phyloP scores from a whole-genome alignment of 53 echinoderm and acorn worm genomes.

The Holothuria leucospilota region DNA sequence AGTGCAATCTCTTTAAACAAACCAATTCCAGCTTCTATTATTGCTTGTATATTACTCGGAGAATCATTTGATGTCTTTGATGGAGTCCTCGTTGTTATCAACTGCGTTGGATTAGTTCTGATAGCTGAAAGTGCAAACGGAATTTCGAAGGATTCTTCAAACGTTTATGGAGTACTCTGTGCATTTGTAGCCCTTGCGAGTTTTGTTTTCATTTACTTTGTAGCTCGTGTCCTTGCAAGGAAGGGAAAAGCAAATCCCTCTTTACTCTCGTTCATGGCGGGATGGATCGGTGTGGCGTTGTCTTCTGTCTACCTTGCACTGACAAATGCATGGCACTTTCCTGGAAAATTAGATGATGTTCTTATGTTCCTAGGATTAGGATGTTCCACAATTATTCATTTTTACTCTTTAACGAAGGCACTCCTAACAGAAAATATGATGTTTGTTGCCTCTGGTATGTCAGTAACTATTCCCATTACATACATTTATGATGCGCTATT shows the following conservation, averaged over 20 bases:
- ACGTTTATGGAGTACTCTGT: not conserved
- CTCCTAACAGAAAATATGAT: slow-evolving; percentile 7
- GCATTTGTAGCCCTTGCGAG: not conserved
- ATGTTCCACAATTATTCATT: not conserved
- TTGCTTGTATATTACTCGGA: slow-evolving; percentile 25
- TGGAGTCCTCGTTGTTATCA: not conserved
- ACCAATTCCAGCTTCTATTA: not conserved
- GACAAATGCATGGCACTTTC: slow-evolving; percentile 15
- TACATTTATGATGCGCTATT: not conserved
- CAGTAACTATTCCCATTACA: not conserved
- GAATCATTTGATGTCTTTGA: not conserved
- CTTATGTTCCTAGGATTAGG: not conserved
- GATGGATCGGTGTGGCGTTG: not conserved
- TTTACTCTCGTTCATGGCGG: not conserved
- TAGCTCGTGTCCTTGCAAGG: not conserved
- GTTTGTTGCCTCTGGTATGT: not conserved
- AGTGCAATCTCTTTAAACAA: not conserved
- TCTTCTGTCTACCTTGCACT: not conserved
- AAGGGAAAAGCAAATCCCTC: not conserved
- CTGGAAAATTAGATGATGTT: not conserved
- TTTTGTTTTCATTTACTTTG: not conserved
- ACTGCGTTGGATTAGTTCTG: slow-evolving; percentile 8
- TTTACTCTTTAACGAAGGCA: not conserved
- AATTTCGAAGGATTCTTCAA: not conserved
- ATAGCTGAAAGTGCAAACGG: not conserved